These are phyloP conservation scores for Phylloscopus trochilus DNA, from an alignment of 2,113 vertebrate species.

Conservation along the genomic window DNA sequence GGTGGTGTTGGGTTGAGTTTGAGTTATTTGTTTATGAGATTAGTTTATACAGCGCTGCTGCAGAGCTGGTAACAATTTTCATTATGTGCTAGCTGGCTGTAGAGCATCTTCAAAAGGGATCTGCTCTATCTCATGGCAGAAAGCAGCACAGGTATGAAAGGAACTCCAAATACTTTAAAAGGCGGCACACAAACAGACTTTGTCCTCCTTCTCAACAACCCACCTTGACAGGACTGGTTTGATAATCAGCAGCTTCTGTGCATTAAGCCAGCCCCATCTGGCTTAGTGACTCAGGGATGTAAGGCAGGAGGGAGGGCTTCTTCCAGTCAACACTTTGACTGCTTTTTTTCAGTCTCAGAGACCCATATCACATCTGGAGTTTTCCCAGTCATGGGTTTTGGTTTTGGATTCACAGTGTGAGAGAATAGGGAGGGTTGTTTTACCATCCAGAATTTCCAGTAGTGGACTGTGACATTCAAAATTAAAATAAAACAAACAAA, in stretches of 20 bases:
- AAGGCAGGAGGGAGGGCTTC: neutral
- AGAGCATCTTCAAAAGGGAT: neutral
- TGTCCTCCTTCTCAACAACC: neutral
- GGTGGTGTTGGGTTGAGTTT: neutral
- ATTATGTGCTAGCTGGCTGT: neutral
- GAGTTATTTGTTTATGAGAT: neutral
- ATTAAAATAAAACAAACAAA: neutral
- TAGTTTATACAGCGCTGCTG: neutral
- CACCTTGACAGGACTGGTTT: neutral
- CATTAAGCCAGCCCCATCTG: neutral
- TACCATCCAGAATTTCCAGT: neutral
- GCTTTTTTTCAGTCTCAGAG: slow-evolving; percentile 28
- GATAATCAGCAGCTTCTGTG: neutral
- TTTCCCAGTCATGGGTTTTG: slow-evolving; percentile 10
- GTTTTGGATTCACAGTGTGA: neutral
- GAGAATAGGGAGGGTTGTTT: neutral
- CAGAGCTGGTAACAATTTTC: slow-evolving; percentile 12
- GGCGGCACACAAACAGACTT: neutral
- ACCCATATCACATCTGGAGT: neutral
- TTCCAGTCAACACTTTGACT: neutral
- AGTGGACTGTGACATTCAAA: neutral
- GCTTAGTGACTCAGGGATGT: neutral
- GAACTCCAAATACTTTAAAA: slow-evolving; percentile 22
- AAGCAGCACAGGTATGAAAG: neutral
- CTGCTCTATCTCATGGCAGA: neutral